phyloP scores from a whole-genome alignment of 1,140 invertebrate genomes.

The Leptinotarsa texana region DNA sequence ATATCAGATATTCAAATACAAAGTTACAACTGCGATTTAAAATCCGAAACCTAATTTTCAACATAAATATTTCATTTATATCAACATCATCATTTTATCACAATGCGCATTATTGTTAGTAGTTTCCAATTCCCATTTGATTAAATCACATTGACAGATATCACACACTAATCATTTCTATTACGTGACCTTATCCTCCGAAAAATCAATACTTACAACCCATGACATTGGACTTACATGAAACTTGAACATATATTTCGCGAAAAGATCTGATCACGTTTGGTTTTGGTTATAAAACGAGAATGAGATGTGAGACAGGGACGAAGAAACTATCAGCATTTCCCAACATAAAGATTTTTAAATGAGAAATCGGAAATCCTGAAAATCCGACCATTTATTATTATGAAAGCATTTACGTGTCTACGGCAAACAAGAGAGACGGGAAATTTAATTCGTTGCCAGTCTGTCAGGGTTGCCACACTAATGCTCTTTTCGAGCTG shows the following conservation, averaged over 20 bases:
- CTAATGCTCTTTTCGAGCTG: conserved; percentile 99
- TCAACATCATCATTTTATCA: too few relatives aligned
- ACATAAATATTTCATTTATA: too few relatives aligned
- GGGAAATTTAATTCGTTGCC: neutral
- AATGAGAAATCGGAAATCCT: conserved; percentile 23
- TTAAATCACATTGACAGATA: too few relatives aligned
- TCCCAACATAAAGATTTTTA: conserved; percentile 10
- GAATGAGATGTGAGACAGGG: neutral
- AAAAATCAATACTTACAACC: neutral
- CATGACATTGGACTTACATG: neutral
- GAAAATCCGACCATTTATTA: conserved; percentile 26
- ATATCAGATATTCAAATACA: too few relatives aligned
- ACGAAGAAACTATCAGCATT: conserved; percentile 3
- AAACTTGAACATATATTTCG: neutral
- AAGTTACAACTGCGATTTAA: too few relatives aligned
- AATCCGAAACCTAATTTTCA: too few relatives aligned
- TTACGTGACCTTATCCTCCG: neutral
- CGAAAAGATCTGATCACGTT: neutral
- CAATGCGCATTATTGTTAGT: too few relatives aligned
- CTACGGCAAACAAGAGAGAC: conserved; percentile 20
- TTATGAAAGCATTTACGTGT: conserved; percentile 22
- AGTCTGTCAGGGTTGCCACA: conserved; percentile 73
- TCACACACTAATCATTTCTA: too few relatives aligned
- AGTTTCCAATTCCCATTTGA: too few relatives aligned
- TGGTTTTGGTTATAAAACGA: neutral